Conservation (phyloP, 2,797 vertebrate genomes). For the Apodemus agrarius region DNA sequence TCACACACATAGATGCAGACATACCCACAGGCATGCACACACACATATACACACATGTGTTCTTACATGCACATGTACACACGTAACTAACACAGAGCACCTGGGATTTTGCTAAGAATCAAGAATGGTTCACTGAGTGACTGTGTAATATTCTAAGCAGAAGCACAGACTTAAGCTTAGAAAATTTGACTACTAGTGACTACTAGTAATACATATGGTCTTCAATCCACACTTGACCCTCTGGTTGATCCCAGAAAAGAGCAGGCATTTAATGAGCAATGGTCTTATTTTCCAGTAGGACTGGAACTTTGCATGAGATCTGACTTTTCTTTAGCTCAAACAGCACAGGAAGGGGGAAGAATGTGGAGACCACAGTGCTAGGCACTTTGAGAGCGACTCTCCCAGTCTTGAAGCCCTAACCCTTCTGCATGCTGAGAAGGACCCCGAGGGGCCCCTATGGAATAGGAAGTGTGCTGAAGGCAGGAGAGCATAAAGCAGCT, state of each 20-base stretch:
- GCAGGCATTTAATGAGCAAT: fast-evolving
- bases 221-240: neutral
- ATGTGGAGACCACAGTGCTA: neutral
- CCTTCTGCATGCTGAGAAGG: neutral
- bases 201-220: fast-evolving
- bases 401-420: no score
- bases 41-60: no score
- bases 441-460: fast-evolving
- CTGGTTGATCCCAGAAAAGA: neutral
- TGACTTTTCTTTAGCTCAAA: neutral
- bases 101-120: neutral
- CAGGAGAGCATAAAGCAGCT: fast-evolving
- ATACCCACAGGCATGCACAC: neutral
- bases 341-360: fast-evolving
- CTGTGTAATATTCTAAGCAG: fast-evolving
- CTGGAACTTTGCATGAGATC: neutral
- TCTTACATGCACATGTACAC: neutral
- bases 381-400: neutral
- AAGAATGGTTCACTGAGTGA: neutral
- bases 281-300: fast-evolving
- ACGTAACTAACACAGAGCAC: neutral
- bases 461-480: fast-evolving
- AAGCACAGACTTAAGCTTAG: neutral
- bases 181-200: fast-evolving
- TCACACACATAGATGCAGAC: no score